Conservation (phyloP, 2,113 vertebrate genomes). For the Phodopus roborovskii region DNA sequence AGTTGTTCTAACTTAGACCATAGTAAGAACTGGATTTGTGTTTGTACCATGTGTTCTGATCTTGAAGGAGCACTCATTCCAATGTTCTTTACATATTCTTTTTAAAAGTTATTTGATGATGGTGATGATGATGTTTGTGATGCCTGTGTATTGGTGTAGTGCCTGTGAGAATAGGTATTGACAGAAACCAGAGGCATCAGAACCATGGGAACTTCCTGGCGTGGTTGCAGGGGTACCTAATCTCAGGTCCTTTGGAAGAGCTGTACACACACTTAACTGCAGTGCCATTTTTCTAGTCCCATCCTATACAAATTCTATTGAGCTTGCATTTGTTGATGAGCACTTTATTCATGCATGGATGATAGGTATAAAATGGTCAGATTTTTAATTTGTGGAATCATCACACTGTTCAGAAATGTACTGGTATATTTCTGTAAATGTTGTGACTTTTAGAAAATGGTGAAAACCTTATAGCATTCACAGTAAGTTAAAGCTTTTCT, state of each 20-base stretch:
- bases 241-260: background rate
- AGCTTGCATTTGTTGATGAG: background rate
- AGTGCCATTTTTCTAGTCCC: background rate
- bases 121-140: background rate
- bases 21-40: background rate
- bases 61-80: background rate
- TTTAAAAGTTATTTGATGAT: background rate
- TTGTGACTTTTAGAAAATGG: background rate
- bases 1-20: background rate
- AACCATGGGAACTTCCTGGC: background rate
- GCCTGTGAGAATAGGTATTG: background rate
- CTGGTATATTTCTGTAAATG: background rate
- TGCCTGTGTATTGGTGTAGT: background rate
- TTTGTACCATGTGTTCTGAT: background rate
- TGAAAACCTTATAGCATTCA: conserved; percentile 5
- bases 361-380: background rate
- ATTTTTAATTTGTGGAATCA: conserved; percentile 20
- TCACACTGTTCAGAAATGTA: background rate
- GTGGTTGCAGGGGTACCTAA: background rate
- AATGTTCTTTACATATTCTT: background rate
- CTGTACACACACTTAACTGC: background rate
- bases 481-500: conserved; percentile 13
- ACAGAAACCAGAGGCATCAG: background rate
- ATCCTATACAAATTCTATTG: background rate
- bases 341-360: conserved; percentile 24